A percentile compares a stretch with the other conserved stretches of the same genome.
Conservation (phyloP, 2,113 vertebrate genomes). For the Limnothrissa miodon region DNA sequence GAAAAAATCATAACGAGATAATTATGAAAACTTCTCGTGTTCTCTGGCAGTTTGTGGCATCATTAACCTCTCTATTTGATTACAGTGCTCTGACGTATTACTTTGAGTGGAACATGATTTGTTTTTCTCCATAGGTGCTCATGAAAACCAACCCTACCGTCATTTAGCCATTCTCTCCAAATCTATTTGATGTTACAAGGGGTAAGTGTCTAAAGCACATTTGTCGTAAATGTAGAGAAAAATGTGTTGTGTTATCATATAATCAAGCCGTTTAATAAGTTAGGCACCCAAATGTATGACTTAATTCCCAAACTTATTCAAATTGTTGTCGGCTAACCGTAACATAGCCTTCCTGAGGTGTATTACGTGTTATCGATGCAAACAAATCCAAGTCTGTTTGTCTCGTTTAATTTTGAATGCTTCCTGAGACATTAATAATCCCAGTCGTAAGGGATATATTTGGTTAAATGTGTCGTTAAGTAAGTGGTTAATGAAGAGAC, state of each 20-base stretch:
- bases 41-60: not conserved
- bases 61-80: not conserved
- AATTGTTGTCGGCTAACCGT: not conserved
- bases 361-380: not conserved
- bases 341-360: not conserved
- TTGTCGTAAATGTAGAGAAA: not conserved
- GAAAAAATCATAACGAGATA: not conserved
- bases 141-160: conserved; percentile 1
- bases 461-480: not conserved
- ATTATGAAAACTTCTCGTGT: not conserved
- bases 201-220: not conserved
- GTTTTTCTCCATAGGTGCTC: conserved; percentile 8
- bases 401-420: not conserved
- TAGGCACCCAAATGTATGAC: not conserved
- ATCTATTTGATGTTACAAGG: conserved; percentile 15
- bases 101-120: conserved; percentile 7
- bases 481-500: not conserved
- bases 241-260: not conserved
- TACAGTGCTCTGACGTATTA: not conserved
- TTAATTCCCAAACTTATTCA: not conserved
- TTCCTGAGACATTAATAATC: not conserved
- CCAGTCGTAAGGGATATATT: not conserved
- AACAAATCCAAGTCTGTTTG: not conserved
- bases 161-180: conserved; percentile 14
- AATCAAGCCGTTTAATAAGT: not conserved